phyloP scores from a whole-genome alignment of 2,888 invertebrate genomes.

The Choristoneura rosaceana region DNA sequence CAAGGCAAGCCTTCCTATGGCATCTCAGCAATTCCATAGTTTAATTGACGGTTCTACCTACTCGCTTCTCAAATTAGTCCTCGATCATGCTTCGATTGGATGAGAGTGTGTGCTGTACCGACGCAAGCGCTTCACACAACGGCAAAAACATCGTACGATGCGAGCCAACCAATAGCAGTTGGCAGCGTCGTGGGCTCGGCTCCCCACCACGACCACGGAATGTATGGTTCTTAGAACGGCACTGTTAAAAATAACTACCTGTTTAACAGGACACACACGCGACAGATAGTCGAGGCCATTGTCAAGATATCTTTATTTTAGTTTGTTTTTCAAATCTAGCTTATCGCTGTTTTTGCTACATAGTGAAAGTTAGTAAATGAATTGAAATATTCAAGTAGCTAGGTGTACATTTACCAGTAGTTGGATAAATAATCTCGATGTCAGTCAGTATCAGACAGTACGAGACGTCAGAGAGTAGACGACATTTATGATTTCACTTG shows the following conservation, averaged over 20 bases:
- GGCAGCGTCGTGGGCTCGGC: conserved; percentile 80
- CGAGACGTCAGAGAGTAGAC: too few species aligned
- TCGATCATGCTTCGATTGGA: conserved; percentile 71
- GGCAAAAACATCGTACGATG: conserved; percentile 78
- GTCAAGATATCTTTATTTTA: conserved; percentile 51
- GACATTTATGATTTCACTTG: too few species aligned
- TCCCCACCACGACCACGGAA: conserved; percentile 77
- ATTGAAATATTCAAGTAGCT: background rate
- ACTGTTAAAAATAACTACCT: conserved; percentile 83
- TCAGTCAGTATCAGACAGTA: too few species aligned
- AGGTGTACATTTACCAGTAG: too few species aligned
- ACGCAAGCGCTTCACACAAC: conserved; percentile 65
- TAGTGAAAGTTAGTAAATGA: background rate
- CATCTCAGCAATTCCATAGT: conserved; percentile 76
- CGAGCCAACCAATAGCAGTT: conserved; percentile 68
- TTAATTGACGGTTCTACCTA: conserved; percentile 59
- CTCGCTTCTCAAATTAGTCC: conserved; percentile 72
- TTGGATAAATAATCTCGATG: too few species aligned
- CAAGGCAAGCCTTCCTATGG: conserved; percentile 76
- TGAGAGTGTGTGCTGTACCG: conserved; percentile 62
- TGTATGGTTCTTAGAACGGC: conserved; percentile 77
- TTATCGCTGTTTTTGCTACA: background rate
- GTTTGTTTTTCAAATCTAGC: background rate
- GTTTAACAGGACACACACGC: conserved; percentile 67
- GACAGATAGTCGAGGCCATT: conserved; percentile 70